A percentile compares a stretch with the other conserved stretches of the same genome.
These are phyloP conservation scores for Pipistrellus nathusii DNA, from an alignment of 2,797 vertebrate genomes.

Conservation along the genomic window DNA sequence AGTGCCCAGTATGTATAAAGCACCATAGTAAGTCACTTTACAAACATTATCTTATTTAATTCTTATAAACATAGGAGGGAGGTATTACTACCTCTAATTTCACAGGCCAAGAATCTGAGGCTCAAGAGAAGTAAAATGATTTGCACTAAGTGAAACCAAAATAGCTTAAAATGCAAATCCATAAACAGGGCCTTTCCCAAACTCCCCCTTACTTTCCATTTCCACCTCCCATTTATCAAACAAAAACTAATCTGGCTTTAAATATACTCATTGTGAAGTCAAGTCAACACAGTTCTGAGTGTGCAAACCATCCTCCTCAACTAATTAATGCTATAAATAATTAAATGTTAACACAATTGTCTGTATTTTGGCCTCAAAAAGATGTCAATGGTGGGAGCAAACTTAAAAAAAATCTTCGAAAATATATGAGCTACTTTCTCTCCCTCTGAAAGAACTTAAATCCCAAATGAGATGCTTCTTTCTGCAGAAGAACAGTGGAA, in stretches of 20 bases:
- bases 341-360: not conserved
- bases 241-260: not conserved
- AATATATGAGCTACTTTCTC: slow-evolving; percentile 22
- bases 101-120: slow-evolving; percentile 46
- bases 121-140: not conserved
- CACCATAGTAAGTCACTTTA: not conserved
- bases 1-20: not conserved
- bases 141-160: slow-evolving; percentile 40
- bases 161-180: slow-evolving; percentile 33
- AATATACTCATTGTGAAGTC: not conserved
- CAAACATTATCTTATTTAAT: slow-evolving; percentile 49
- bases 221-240: not conserved
- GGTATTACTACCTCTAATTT: slow-evolving; percentile 46
- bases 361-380: slow-evolving; percentile 3
- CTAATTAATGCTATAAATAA: slow-evolving; percentile 1
- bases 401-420: not conserved
- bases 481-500: slow-evolving; percentile 12
- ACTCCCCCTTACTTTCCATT: not conserved
- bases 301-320: not conserved
- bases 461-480: slow-evolving; percentile 46
- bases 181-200: not conserved
- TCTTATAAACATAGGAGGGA: not conserved
- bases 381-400: too few species aligned
- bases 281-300: not conserved
- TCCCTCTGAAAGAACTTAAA: not conserved